Base-by-base conservation (phyloP, 1,140 invertebrate species). In the Ostrea denselamellosa region DNA sequence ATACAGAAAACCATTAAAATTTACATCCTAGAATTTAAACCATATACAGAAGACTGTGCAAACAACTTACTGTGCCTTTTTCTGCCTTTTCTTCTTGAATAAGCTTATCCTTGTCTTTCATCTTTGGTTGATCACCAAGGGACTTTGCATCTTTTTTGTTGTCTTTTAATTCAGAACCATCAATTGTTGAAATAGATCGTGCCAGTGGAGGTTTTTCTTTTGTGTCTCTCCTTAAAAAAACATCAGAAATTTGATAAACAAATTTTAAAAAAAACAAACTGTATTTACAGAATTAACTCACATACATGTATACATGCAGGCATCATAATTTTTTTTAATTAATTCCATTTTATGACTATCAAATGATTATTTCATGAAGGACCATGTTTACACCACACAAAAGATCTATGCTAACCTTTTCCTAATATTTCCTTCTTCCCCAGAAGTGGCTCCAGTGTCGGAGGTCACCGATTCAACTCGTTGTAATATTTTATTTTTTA, bases 51-150 rank as follows among this genome's bases (percentile, higher is more conserved):
- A 44, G 34, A 1, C 34, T 28, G 28, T 25, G 9, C 22, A 83
- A 52, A 19, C 51, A 53, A 22, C 90, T 88, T 88, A 93, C 93
- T 83, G 89, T 89, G 87, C 93, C 93, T 25, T 87, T 91, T 65
- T 93, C 91, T 58, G 92, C 44, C 81, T 91, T 93, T 86, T 93
- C 93, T 22, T 89, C 91, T 58, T 93, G 89, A 10, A 93, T 92
- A 3, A 93, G 85, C 83, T 91, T 92, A 52, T 93, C 91, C 77
- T 85, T 88, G 85, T 86, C 54, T 14, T 87, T 85, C 25, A 77
- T 10, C 17, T 71, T 87, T 84, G 81, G 51, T 68, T 51, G 52
- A 25, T 22, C 54, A 52, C 84, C 65, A 68, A 12, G 4, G 12
- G 4, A 53, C 52, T 77, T 62, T 28, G 4, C 25, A 77, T 77